Base-by-base conservation (phyloP, 2,113 vertebrate species). In the Acrocephalus arundinaceus region DNA sequence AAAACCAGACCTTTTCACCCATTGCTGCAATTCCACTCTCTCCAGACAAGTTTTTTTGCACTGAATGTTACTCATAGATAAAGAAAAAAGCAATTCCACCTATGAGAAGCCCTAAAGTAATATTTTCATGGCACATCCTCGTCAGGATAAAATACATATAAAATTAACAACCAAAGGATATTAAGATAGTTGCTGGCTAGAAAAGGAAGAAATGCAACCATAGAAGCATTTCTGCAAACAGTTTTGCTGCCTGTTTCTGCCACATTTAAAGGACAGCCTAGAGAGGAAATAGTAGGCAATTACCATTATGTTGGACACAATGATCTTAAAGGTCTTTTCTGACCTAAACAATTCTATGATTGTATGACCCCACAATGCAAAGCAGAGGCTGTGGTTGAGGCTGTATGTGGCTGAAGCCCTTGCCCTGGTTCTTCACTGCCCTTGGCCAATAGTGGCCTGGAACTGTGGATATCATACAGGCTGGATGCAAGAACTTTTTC, bases 401-500 rank as follows among this genome's bases (percentile, higher is more conserved):
- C 35, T 85, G 28, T 4, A 18, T n/a, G 43, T 65, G 48, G 35
- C 70, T 62, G n/a, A 11, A 68, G 43, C 17, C 35, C 18, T 43
- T 59, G 30, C 30, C 11, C 33, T 71, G 52, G 35, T 6, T 81
- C 17, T 79, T 22, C 41, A 23, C 31, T 52, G 52, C 11, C 43
- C 33, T 68, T 0, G 0, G n/a, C 16, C 52, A 67, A 6, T 4
- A 51, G 52, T 25, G 25, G 14, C 11, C 49, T 54, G 48, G 18
- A 72, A 27, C n/a, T 27, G 18, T 54, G 48, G 15, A 35, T 68
- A 82, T 88, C 49, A 7, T 27, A 13, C 16, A 65, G 48, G 5
- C 55, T 14, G 3, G 39, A 18, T 18, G 5, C 0, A 0, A 71
- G 15, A 17, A 43, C 18, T 7, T 4, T 77, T 74, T 31, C 19